Conservation (phyloP, 2,113 vertebrate species). For the Aythya baeri region DNA sequence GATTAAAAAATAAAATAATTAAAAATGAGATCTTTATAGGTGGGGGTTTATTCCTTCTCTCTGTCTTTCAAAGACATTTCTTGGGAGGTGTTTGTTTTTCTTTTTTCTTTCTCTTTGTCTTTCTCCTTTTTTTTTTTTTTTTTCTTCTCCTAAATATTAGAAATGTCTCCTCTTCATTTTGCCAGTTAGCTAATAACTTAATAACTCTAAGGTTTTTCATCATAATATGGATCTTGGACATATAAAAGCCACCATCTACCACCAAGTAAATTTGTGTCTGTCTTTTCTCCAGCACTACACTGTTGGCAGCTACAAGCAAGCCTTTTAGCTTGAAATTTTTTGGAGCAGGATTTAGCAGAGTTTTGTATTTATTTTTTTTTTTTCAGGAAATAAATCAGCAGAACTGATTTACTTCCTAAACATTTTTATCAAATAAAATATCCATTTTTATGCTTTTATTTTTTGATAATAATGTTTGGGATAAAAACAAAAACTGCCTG, state of each 20-base stretch:
- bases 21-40: not conserved
- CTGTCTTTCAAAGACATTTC: not conserved
- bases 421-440: not conserved
- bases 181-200: not conserved
- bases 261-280: not conserved
- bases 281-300: not conserved
- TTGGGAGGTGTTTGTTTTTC: not conserved
- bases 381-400: not conserved
- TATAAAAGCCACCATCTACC: not conserved
- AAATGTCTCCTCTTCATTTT: not conserved
- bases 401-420: slow-evolving; percentile 10
- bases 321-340: not conserved
- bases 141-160: not conserved
- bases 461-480: not conserved
- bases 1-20: not conserved
- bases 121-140: not conserved
- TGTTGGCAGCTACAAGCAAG: not conserved
- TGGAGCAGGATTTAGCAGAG: not conserved
- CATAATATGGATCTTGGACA: accelerated
- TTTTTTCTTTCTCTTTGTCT: not conserved
- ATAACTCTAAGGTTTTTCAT: not conserved
- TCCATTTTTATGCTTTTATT: not conserved
- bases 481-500: not conserved
- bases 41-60: not conserved
- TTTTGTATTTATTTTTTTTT: not conserved